phyloP scores from a whole-genome alignment of 2,888 invertebrate species.

The Tetragnatha montana region DNA sequence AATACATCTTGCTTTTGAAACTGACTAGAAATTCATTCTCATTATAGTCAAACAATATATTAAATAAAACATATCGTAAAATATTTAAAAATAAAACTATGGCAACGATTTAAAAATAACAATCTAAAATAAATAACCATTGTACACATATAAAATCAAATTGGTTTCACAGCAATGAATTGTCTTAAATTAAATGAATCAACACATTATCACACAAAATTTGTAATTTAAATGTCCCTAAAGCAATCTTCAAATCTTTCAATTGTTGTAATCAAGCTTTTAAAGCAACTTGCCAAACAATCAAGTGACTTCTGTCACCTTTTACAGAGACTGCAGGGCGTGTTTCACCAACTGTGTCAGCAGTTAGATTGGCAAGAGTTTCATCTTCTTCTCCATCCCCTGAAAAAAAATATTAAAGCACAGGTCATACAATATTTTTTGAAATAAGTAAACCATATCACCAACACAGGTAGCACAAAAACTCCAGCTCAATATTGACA shows the following conservation, averaged over 20 bases:
- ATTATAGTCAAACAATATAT: slow-evolving; percentile 43
- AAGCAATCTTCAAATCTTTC: slow-evolving; percentile 1
- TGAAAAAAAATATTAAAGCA: slow-evolving; percentile 22
- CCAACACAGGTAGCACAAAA: not conserved
- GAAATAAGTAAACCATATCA: not conserved
- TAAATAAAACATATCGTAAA: slow-evolving; percentile 48
- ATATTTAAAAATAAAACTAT: slow-evolving; percentile 65
- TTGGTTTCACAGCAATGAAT: not conserved
- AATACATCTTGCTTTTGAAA: slow-evolving; percentile 27
- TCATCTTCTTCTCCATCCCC: slow-evolving; percentile 71
- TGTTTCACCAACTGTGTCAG: slow-evolving; percentile 72
- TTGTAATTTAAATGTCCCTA: slow-evolving; percentile 23
- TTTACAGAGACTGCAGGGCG: slow-evolving; percentile 76
- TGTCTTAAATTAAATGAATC: slow-evolving; percentile 39
- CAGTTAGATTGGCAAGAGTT: slow-evolving; percentile 71
- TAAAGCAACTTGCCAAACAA: slow-evolving; percentile 87
- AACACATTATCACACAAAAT: slow-evolving; percentile 19
- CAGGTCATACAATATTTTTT: not conserved
- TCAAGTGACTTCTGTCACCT: slow-evolving; percentile 88
- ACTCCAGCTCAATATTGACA: too few relatives aligned
- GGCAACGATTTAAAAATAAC: slow-evolving; percentile 61
- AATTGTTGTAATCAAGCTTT: slow-evolving; percentile 38
- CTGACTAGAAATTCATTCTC: slow-evolving; percentile 64
- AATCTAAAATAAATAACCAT: slow-evolving; percentile 54
- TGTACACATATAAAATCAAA: slow-evolving; percentile 22